Evolutionary conservation across 1,140 invertebrate species (phyloP).

Genomic region (Branchinecta lynchi): DNA sequence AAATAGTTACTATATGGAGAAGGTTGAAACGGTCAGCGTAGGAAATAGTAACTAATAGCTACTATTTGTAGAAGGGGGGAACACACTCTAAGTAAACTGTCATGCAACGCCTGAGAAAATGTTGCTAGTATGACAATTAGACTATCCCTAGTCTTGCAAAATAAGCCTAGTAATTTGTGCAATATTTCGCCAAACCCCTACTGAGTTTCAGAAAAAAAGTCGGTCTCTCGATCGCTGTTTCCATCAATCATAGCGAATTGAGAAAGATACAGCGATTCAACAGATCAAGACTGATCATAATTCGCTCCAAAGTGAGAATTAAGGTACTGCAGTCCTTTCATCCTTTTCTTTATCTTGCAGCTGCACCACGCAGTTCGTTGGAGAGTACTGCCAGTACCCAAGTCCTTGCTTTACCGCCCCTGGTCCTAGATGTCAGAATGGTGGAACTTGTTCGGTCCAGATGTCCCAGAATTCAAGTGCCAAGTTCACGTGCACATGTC

Average conservation of each 20-base stretch:
- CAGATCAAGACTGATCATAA: neutral
- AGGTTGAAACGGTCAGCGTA: too few relatives aligned
- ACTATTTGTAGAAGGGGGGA: too few relatives aligned
- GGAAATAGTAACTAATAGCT: too few relatives aligned
- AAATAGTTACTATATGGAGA: too few relatives aligned
- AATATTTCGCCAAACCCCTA: too few relatives aligned
- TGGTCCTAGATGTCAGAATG: constrained; percentile 69
- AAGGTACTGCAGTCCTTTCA: neutral
- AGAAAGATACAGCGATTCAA: neutral
- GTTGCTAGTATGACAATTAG: too few relatives aligned
- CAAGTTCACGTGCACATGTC: constrained; percentile 67
- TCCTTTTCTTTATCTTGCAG: constrained; percentile 44
- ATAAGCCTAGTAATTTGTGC: too few relatives aligned
- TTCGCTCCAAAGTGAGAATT: neutral
- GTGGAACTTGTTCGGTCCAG: constrained; percentile 68
- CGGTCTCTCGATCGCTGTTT: neutral
- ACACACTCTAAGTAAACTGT: too few relatives aligned
- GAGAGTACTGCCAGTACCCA: constrained; percentile 79
- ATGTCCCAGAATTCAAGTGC: constrained; percentile 46
- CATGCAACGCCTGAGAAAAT: too few relatives aligned
- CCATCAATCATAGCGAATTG: neutral
- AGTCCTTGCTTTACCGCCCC: constrained; percentile 79
- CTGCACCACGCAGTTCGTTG: constrained; percentile 74
- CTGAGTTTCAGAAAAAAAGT: neutral
- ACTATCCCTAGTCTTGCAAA: too few relatives aligned